Conservation (phyloP, 2,113 vertebrate genomes). For the Limnothrissa miodon region DNA sequence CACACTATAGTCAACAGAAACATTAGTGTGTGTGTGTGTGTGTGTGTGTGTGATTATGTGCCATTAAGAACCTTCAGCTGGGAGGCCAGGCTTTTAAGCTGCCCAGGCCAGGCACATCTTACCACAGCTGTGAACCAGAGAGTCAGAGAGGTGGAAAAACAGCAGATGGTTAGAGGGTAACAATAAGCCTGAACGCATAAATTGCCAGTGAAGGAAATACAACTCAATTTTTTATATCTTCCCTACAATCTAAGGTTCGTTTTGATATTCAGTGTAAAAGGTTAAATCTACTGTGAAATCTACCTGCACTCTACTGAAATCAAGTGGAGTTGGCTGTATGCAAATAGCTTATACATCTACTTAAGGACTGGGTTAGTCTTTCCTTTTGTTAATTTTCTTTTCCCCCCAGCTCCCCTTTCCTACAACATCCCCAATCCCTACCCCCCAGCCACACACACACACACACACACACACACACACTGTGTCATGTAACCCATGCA, state of each 20-base stretch:
- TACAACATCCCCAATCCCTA: slow-evolving; percentile 34
- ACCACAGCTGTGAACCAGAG: neutral
- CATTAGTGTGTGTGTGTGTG: neutral
- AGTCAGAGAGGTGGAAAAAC: neutral
- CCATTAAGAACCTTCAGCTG: neutral
- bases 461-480: slow-evolving; percentile 23
- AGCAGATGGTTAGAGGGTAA: neutral
- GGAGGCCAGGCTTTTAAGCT: neutral
- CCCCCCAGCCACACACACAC: slow-evolving; percentile 32
- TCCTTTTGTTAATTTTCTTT: slow-evolving; percentile 32
- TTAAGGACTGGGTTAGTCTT: neutral
- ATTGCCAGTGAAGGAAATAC: neutral
- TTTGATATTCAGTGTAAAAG: neutral
- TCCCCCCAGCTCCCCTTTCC: slow-evolving; percentile 16
- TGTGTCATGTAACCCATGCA: slow-evolving; percentile 28
- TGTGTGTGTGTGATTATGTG: neutral
- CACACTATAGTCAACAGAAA: neutral
- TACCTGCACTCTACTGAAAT: neutral
- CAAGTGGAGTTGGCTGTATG: neutral
- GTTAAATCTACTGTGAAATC: neutral
- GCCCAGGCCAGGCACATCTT: neutral
- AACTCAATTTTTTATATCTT: too few relatives aligned
- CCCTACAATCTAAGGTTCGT: too few relatives aligned
- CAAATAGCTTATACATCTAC: neutral
- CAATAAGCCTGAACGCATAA: neutral